phyloP scores from a whole-genome alignment of 2,113 vertebrate genomes.

The Myocastor coypus region DNA sequence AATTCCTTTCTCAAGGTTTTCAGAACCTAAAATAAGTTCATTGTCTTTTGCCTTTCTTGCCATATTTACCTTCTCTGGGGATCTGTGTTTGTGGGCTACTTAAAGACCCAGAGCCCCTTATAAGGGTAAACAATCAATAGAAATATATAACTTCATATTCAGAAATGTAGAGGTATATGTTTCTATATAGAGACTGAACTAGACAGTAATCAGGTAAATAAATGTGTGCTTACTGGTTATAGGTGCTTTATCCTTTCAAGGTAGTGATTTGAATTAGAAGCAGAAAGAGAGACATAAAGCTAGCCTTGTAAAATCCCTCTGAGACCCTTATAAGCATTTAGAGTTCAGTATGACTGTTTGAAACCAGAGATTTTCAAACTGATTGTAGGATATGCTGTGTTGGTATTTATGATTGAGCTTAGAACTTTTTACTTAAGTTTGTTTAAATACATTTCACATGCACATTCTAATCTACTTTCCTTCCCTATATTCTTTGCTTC shows the following conservation, averaged over 20 bases:
- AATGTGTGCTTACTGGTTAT: neutral
- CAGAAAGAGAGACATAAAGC: neutral
- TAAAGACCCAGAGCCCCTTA: neutral
- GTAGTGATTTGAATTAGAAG: neutral
- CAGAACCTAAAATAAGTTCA: conserved; percentile 6
- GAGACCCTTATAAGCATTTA: neutral
- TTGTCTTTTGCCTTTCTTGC: neutral
- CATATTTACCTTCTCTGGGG: conserved; percentile 6
- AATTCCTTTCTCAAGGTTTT: neutral
- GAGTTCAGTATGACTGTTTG: neutral
- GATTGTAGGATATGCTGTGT: neutral
- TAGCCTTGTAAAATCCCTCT: neutral
- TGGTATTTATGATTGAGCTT: neutral
- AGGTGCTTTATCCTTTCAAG: neutral
- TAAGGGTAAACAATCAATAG: neutral
- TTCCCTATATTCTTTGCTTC: conserved; percentile 58
- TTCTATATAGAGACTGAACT: neutral
- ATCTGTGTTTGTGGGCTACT: neutral
- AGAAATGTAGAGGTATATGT: neutral
- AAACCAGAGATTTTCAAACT: neutral
- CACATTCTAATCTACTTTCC: conserved; percentile 14
- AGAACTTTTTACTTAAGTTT: neutral
- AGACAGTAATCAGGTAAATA: neutral
- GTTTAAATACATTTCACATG: conserved; percentile 17
- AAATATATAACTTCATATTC: neutral